Evolutionary conservation across 2,888 invertebrate species (phyloP), one percentile per base, ranked within the genome.

Genomic region (Euspilapteryx auroguttella): DNA sequence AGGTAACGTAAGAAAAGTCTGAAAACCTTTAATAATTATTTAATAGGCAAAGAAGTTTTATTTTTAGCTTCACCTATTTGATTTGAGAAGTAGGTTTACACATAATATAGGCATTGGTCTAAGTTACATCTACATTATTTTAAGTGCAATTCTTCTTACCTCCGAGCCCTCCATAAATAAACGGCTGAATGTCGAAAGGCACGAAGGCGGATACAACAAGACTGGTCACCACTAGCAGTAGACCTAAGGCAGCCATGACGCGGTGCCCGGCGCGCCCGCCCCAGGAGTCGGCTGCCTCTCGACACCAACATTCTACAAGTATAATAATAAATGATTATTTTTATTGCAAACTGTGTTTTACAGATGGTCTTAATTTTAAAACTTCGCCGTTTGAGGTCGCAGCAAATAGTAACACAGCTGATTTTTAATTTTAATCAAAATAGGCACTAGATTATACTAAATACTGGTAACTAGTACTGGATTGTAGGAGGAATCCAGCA

Each of bases 261-360:
- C 75, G 55, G 36, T 65, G 61, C 1, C 73, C 71, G 1, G 45
- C 33, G 1, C 50, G 41, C 0, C 66, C 68, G 5, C 73, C 71
- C 73, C 75, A 75, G 0, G 75, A 68, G 30, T 77, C 76, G 6
- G 73, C 65, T 2, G 69, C 73, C 28, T 76, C 76, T 37, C 73
- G 49, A 48, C 63, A 75, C 73, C 75, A 76, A 31, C 76, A 69
- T 64, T 76, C 77, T 77, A 46, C 9, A 57, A 49, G 15, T 5
- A 4, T 7, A 7, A 12, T 7, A 17, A 17, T 8, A 17, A 17
- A 17, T 17, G 8, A 17, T 17, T 17, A 17, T 17, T n/a, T n/a
- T n/a, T n/a, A n/a, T n/a, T n/a, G n/a, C n/a, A n/a, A n/a, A n/a
- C n/a, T n/a, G n/a, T n/a, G n/a, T n/a, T n/a, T n/a, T n/a, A n/a